Conservation (phyloP, 2,113 vertebrate genomes). For the Sciurus niger region DNA sequence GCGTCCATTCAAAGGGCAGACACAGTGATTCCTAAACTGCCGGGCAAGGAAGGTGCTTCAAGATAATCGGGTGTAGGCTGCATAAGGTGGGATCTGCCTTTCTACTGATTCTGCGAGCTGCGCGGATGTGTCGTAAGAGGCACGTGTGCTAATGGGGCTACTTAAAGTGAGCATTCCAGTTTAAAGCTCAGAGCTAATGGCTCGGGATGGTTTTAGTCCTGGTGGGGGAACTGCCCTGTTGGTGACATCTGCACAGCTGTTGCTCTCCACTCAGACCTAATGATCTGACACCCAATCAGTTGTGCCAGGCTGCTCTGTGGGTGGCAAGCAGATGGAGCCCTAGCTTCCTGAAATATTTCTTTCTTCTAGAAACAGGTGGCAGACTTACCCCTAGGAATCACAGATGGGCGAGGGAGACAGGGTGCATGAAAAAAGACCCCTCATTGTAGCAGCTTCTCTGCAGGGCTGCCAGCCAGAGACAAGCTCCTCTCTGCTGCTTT, state of each 20-base stretch:
- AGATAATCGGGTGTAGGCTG: not conserved
- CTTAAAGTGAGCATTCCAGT: not conserved
- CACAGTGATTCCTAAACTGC: not conserved
- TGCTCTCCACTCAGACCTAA: not conserved
- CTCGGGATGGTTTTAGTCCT: not conserved
- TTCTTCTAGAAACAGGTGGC: slow-evolving; percentile 24
- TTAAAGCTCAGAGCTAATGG: not conserved
- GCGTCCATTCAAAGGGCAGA: not conserved
- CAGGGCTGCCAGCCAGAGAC: not conserved
- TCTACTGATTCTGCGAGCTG: not conserved
- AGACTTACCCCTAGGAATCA: not conserved
- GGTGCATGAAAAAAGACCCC: not conserved
- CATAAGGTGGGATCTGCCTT: not conserved
- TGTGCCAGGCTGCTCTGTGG: not conserved
- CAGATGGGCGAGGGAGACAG: not conserved
- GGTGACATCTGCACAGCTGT: not conserved
- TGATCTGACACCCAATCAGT: not conserved
- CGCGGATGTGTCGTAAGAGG: not conserved
- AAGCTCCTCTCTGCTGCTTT: not conserved
- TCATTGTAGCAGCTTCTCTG: not conserved
- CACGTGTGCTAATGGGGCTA: not conserved
- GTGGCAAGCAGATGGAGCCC: slow-evolving; percentile 40
- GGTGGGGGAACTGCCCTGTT: not conserved
- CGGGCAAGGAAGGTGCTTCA: not conserved
- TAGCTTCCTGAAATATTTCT: not conserved